Base-by-base conservation (phyloP, 2,888 invertebrate genomes). In the Bembecia ichneumoniformis region DNA sequence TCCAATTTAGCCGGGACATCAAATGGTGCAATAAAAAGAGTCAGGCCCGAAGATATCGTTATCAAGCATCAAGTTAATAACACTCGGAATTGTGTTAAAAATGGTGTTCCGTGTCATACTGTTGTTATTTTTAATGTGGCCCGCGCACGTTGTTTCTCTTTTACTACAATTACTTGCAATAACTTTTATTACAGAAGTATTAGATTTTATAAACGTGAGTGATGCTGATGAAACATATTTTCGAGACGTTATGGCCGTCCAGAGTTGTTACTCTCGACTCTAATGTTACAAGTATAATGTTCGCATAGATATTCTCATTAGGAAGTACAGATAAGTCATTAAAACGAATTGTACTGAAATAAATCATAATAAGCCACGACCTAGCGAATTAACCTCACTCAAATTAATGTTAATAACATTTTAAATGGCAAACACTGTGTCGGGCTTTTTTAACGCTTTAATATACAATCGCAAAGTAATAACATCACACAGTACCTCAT, bases 1-100 rank as follows among this genome's bases (percentile, higher is more conserved):
- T 80, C 77, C 79, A 82, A 80, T 81, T 81, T 77, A 74, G 70
- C 69, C 60, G 69, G 69, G 66, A 74, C 70, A 74, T 62, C 59
- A 70, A 71, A 69, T 67, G 68, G 58, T 60, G 63, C 68, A 65
- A 67, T 72, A 72, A 74, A 78, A 74, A 70, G 64, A 66, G 53
- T 52, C 58, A 47, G 47, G 51, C 58, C 62, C 57, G 63, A 64
- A 66, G 69, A 69, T 59, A 63, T 67, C 40, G 68, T 73, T 73
- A 76, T 76, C 73, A 69, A 71, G 60, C 64, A 62, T 61, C 59
- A 59, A 58, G 59, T 68, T 69, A 68, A 72, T 76, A 66, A 64
- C 58, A 55, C 55, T 44, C 50, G 58, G 52, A 53, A 64, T 67
- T 70, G 67, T 65, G 57, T 59, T 58, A 56, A 58, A 63, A 54